These are phyloP conservation scores for Zelleria hepariella DNA, from an alignment of 2,888 invertebrate genomes.

Conservation along the genomic window DNA sequence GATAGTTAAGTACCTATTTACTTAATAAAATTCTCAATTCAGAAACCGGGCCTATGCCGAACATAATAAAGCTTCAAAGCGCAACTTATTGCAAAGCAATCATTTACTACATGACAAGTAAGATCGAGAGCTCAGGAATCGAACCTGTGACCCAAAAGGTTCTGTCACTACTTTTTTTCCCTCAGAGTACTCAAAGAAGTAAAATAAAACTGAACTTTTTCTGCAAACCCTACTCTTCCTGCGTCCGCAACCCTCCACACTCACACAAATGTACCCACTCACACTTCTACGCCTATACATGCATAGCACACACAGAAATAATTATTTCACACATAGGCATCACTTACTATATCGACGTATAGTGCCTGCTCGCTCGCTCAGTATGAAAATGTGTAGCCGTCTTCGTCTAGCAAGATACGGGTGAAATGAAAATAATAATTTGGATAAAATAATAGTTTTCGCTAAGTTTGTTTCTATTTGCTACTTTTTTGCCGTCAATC, in stretches of 20 bases:
- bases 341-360: constrained; percentile 10
- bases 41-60: too few species aligned
- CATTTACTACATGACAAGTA: too few species aligned
- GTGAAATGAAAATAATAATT: constrained; percentile 1
- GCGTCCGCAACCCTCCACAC: constrained; percentile 53
- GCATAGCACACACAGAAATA: constrained; percentile 19
- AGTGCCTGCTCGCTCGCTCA: constrained; percentile 4
- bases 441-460: constrained; percentile 4
- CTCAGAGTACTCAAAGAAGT: too few species aligned
- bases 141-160: too few species aligned
- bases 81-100: too few species aligned
- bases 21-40: too few species aligned
- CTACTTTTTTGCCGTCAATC: neutral
- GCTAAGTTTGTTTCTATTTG: neutral
- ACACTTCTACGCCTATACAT: constrained; percentile 13
- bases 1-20: too few species aligned
- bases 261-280: constrained; percentile 14
- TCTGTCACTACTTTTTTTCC: too few species aligned
- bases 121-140: too few species aligned
- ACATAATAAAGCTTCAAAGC: too few species aligned
- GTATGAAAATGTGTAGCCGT: neutral
- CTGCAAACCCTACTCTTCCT: constrained; percentile 34
- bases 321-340: constrained; percentile 19
- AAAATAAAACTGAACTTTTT: constrained; percentile 16
- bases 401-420: neutral